Evolutionary conservation across 1,140 invertebrate genomes (phyloP).

Genomic region (Cotesia glomerata): DNA sequence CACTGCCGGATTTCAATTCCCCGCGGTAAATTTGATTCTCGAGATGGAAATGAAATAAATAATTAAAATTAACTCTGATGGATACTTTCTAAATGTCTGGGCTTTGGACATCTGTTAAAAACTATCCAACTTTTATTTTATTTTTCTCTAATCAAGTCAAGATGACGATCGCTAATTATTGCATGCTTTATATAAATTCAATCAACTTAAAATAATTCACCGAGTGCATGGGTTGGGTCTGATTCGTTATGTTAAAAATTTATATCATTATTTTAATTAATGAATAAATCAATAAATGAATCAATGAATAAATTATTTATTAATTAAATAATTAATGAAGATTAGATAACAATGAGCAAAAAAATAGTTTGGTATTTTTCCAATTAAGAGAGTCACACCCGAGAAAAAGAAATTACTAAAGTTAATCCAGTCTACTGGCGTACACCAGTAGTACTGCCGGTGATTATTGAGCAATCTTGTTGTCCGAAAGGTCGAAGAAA

Average conservation of each 20-base stretch:
- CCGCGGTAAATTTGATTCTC: not conserved
- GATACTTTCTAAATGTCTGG: constrained; percentile 35
- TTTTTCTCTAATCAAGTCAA: no score
- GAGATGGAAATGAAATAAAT: constrained; percentile 1
- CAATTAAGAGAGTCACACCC: constrained; percentile 20
- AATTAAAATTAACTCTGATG: not conserved
- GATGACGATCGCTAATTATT: no score
- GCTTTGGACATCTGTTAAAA: constrained; percentile 11
- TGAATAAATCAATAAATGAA: constrained; percentile 8
- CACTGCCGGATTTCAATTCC: not conserved
- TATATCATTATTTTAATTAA: not conserved
- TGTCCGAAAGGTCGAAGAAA: constrained; percentile 8
- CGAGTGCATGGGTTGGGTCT: no score
- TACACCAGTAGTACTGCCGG: not conserved
- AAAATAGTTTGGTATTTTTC: not conserved
- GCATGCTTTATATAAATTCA: no score
- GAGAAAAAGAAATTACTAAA: constrained; percentile 8
- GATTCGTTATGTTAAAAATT: no score
- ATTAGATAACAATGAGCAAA: no score
- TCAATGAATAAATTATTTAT: not conserved
- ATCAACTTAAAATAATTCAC: no score
- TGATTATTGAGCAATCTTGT: constrained; percentile 20
- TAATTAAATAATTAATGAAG: no score
- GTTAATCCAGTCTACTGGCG: not conserved
- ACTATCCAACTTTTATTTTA: no score